Conservation (phyloP, 2,797 vertebrate species). For the Gouania willdenowi region DNA sequence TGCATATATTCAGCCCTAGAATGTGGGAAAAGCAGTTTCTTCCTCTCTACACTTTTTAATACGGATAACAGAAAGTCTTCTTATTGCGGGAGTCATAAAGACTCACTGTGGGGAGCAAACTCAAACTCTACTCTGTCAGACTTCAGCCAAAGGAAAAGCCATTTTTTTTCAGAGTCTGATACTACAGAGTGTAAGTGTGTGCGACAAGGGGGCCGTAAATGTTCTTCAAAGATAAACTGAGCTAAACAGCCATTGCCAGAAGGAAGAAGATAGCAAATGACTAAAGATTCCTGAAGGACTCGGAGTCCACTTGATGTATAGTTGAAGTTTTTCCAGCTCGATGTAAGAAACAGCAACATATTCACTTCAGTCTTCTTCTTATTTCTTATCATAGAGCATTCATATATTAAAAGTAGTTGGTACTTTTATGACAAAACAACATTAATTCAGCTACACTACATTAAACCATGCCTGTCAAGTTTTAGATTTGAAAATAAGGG, state of each 20-base stretch:
- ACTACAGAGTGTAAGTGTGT: constrained; percentile 18
- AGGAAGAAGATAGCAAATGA: constrained; percentile 37
- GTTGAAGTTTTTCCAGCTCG: constrained; percentile 16
- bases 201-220: constrained; percentile 35
- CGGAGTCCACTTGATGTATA: constrained; percentile 7
- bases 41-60: neutral
- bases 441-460: too few species aligned
- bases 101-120: constrained; percentile 10
- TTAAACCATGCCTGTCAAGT: too few species aligned
- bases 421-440: too few species aligned
- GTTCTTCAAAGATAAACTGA: constrained; percentile 43
- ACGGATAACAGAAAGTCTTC: constrained; percentile 1
- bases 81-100: constrained; percentile 7
- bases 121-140: constrained; percentile 24
- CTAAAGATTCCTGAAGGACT: constrained; percentile 15
- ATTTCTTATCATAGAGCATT: too few species aligned
- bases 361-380: too few species aligned
- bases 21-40: constrained; percentile 10
- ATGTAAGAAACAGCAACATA: constrained; percentile 1
- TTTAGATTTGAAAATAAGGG: too few species aligned
- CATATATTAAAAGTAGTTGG: too few species aligned
- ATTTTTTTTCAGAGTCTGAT: constrained; percentile 16
- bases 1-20: too few species aligned
- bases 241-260: constrained; percentile 27
- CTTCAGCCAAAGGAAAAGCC: constrained; percentile 20